Evolutionary conservation across 2,888 invertebrate genomes (phyloP), one percentile per base, ranked within the genome.

Genomic region (Tenthredo livida): DNA sequence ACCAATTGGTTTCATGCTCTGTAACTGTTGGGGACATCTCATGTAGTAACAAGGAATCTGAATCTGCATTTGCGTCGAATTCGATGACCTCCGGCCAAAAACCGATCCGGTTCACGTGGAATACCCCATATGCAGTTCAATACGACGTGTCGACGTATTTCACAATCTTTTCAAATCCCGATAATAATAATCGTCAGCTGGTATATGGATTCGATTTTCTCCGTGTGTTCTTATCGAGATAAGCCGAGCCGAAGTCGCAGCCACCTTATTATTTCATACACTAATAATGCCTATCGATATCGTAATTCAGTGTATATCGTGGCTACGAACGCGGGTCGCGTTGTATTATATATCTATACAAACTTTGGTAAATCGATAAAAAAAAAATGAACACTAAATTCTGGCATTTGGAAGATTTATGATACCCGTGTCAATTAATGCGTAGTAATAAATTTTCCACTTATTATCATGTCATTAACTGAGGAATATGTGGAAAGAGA

Each of bases 281-380:
- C n/a, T 72, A 7, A 10, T 72, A 33, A 15, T 72, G 3, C 10
- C 21, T 61, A 61, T 47, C 43, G 25, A 77, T 77, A 77, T 54
- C 50, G 17, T n/a, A 17, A 40, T 77, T 77, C 77, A 77, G 77
- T 54, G n/a, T 54, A 33, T 33, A n/a, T n/a, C n/a, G n/a, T n/a
- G n/a, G n/a, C 33, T 33, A 47, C 77, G 50, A 77, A 40, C 40
- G 77, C 77, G 77, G 54, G 6, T 4, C 50, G 54, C 77, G 40
- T 40, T 37, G 9, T 17, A 75, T 75, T 12, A 50, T 47, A n/a
- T n/a, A 29, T 29, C 29, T n/a, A 54, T 7, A n/a, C 6, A 54
- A 54, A n/a, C n/a, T 6, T 54, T 6, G 7, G 54, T 5, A n/a
- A 54, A 54, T n/a, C 54, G n/a, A n/a, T 54, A n/a, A 1, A n/a